Evolutionary conservation across 2,888 invertebrate genomes (phyloP).

Genomic region (Dolichopus griseipennis): DNA sequence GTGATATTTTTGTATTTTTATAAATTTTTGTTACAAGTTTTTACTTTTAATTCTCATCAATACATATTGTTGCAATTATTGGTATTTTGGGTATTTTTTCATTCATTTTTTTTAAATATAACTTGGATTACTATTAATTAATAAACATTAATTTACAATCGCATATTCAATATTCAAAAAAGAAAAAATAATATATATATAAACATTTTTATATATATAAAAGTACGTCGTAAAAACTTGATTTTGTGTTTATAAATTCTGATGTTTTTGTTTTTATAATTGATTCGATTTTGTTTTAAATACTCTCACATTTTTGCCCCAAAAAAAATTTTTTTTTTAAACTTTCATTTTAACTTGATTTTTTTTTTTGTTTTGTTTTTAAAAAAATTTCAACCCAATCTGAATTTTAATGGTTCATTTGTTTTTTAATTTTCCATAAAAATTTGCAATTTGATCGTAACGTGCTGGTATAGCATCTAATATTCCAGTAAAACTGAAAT

Average conservation of each 20-base stretch:
- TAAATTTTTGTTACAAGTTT: too few species aligned
- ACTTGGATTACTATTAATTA: not conserved
- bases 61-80: not conserved
- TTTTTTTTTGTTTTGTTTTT: not conserved
- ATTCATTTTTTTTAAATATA: not conserved
- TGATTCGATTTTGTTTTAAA: not conserved
- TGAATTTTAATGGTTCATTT: constrained; percentile 33
- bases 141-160: not conserved
- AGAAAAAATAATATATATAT: not conserved
- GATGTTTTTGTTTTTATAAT: not conserved
- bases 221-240: not conserved
- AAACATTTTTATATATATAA: too few species aligned
- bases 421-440: constrained; percentile 79
- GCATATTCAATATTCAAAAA: not conserved
- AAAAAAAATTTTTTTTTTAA: not conserved
- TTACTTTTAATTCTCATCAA: too few species aligned
- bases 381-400: constrained; percentile 4
- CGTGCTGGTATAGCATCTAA: constrained; percentile 73
- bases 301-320: not conserved
- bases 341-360: not conserved
- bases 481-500: constrained; percentile 68
- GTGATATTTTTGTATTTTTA: not conserved
- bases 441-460: constrained; percentile 71
- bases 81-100: not conserved
- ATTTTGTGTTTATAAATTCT: not conserved